Conservation (phyloP, 2,113 vertebrate genomes). For the Cichladusa arquata region DNA sequence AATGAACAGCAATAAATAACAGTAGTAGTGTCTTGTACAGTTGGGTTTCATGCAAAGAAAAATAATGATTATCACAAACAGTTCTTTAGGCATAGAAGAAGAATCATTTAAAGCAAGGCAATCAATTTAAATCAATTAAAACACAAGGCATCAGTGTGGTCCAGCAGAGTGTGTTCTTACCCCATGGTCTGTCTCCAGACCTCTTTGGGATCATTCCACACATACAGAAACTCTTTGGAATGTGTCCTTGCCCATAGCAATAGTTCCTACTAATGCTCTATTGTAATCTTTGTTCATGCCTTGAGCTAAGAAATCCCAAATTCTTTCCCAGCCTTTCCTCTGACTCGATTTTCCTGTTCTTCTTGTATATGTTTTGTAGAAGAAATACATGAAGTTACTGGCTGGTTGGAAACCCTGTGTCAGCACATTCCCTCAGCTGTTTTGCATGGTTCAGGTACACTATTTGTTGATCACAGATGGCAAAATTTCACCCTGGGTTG, state of each 20-base stretch:
- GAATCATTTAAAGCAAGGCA: too few relatives aligned
- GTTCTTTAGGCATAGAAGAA: too few relatives aligned
- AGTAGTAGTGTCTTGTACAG: too few relatives aligned
- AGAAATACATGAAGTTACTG: neutral
- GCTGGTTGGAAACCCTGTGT: neutral
- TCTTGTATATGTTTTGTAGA: neutral
- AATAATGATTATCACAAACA: too few relatives aligned
- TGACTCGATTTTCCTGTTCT: constrained; percentile 21
- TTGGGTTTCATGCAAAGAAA: too few relatives aligned
- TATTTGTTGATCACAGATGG: neutral
- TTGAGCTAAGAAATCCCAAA: constrained; percentile 31
- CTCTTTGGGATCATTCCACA: neutral
- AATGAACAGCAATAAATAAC: too few relatives aligned
- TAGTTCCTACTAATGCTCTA: neutral
- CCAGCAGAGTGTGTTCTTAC: neutral
- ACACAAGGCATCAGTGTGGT: neutral
- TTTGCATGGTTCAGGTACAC: neutral
- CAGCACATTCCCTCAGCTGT: neutral
- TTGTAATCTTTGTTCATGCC: neutral
- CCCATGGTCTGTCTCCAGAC: neutral
- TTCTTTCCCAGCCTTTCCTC: neutral
- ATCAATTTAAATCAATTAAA: too few relatives aligned
- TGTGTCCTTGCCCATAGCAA: neutral
- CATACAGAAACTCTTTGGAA: neutral
- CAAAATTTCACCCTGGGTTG: neutral